Base-by-base conservation (phyloP, 2,113 vertebrate genomes). In the Phrynosoma platyrhinos region DNA sequence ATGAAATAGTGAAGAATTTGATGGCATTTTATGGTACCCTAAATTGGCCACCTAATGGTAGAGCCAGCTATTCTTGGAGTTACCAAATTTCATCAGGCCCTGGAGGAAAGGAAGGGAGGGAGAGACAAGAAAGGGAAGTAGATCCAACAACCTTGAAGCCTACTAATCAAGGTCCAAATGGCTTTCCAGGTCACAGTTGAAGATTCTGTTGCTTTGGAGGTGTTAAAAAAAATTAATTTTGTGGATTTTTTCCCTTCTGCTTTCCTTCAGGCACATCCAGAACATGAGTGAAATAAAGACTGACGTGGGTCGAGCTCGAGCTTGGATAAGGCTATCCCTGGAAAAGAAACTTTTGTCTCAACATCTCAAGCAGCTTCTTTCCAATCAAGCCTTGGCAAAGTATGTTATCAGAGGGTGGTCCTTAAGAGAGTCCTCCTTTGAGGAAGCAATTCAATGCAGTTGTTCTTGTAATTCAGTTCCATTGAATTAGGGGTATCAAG, bases 321-420 rank as follows among this genome's bases (percentile, higher is more conserved):
- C 98, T 8, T 99, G 99, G 99, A 99, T 99, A 89, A 97, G 98
- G 20, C 92, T 99, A 92, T 98, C 98, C 72, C 95, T 99, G 87
- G 99, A 99, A 95, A 99, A 99, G 96, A 99, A 99, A 91, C 97
- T 98, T 82, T 93, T 99, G 20, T 99, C 99, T n/a, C 98, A 98
- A 81, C 98, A 99, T 84, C 98, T 99, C 55, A 99, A 98, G 95
- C 98, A 99, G 94, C 95, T 99, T 89, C 97, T 99, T 36, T 97
- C 97, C 27, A 97, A 98, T 93, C 98, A 98, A 69, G 93, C 90
- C 27, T 97, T 97, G 94, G 98, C 98, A 94, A 99, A 97, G 98
- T 99, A 94, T 96, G 27, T 81, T 74, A 36, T 74, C 62, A 66
- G 13, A 47, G 20, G 23, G 0, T 27, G 30, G 42, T 36, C 30